Percentiles rank a stretch among this genome's conserved stretches.
These are phyloP conservation scores for Bombus affinis DNA, from an alignment of 1,140 invertebrate species.

Conservation along the genomic window DNA sequence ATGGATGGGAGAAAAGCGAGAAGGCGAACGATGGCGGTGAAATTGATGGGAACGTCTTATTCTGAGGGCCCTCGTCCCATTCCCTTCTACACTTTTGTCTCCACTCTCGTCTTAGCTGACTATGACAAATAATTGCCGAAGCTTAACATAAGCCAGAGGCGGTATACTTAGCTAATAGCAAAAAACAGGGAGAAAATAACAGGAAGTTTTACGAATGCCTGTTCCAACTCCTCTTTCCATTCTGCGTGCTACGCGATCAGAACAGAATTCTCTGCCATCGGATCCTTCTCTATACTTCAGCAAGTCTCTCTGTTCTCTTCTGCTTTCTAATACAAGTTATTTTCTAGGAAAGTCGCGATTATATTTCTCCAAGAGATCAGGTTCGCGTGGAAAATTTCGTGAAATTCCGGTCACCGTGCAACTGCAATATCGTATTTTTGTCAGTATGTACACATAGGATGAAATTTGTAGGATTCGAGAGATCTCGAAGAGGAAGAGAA, in stretches of 20 bases:
- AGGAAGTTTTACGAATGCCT: constrained; percentile 22
- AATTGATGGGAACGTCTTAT: constrained; percentile 56
- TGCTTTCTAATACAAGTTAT: too few species aligned
- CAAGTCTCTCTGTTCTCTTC: neutral
- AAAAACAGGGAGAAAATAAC: constrained; percentile 63
- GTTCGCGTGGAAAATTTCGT: neutral
- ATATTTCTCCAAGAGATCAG: neutral
- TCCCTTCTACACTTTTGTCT: constrained; percentile 11
- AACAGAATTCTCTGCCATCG: neutral
- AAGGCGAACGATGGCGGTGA: constrained; percentile 8
- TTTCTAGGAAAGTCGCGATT: too few species aligned
- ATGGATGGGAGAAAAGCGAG: neutral
- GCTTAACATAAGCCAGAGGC: constrained; percentile 79
- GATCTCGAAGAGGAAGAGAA: neutral
- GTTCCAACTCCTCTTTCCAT: neutral
- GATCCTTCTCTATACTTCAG: neutral
- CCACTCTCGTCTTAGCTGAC: constrained; percentile 65
- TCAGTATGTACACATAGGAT: too few species aligned
- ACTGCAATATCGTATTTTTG: too few species aligned
- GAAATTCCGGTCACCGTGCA: neutral
- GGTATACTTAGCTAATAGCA: constrained; percentile 80
- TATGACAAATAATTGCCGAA: constrained; percentile 80
- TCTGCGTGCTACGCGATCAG: neutral
- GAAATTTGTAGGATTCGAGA: neutral
- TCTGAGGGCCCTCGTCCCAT: neutral